Conservation (phyloP, 2,888 invertebrate genomes). For the Coelopa pilipes region DNA sequence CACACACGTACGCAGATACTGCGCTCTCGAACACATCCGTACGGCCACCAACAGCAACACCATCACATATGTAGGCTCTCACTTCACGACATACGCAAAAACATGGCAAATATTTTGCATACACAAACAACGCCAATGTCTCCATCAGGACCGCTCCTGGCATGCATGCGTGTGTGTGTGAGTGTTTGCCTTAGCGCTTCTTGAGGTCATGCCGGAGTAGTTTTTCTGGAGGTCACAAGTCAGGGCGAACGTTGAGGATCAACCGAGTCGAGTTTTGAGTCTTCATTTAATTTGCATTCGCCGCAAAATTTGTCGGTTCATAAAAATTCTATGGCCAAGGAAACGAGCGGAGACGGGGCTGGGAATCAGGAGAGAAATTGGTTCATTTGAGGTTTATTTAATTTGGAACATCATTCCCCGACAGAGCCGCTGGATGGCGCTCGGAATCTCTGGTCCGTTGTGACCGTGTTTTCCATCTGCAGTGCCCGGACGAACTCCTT, state of each 20-base stretch:
- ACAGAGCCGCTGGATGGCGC: no score
- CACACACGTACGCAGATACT: constrained; percentile 1
- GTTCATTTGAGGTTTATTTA: no score
- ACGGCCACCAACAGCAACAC: constrained; percentile 32
- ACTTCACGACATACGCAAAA: neutral
- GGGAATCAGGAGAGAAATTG: no score
- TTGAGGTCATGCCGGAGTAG: neutral
- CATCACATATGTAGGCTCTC: neutral
- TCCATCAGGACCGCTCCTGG: constrained; percentile 4
- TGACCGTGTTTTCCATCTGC: no score
- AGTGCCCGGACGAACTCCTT: no score
- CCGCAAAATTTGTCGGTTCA: no score
- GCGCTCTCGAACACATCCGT: constrained; percentile 3
- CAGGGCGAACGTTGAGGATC: neutral
- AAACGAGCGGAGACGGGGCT: no score
- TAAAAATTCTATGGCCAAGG: no score
- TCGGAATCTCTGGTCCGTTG: no score
- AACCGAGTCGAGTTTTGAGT: neutral
- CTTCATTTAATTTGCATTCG: neutral
- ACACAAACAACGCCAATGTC: constrained; percentile 26
- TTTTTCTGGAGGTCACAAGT: neutral
- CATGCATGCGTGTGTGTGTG: neutral
- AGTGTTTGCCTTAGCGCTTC: constrained; percentile 11
- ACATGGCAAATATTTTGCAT: constrained; percentile 26
- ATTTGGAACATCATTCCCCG: no score